phyloP scores from a whole-genome alignment of 2,797 vertebrate species.

The Centropyge bicolor region DNA sequence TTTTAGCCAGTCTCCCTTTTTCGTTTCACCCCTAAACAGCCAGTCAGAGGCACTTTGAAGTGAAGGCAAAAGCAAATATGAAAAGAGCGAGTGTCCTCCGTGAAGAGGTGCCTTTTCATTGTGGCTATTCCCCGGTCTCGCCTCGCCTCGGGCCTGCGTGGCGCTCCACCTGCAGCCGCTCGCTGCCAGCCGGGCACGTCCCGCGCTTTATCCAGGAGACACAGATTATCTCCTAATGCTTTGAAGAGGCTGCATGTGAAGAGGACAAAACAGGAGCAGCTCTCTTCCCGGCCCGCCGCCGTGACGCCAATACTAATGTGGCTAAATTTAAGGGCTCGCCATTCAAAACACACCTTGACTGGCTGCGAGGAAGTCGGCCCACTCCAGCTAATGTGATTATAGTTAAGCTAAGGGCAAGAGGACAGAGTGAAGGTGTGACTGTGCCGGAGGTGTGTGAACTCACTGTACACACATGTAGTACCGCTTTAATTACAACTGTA shows the following conservation, averaged over 20 bases:
- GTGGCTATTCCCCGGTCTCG: conserved; percentile 68
- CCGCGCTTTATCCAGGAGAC: conserved; percentile 62
- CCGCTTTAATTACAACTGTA: conserved; percentile 12
- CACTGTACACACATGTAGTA: neutral
- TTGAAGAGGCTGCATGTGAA: conserved; percentile 71
- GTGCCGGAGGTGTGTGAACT: conserved; percentile 20
- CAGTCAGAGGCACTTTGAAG: conserved; percentile 74
- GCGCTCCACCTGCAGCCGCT: conserved; percentile 39
- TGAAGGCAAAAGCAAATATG: conserved; percentile 75
- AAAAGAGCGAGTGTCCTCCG: conserved; percentile 68
- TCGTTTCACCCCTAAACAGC: conserved; percentile 48
- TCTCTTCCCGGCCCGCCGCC: conserved; percentile 27
- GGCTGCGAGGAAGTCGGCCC: conserved; percentile 29
- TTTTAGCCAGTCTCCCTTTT: conserved; percentile 23
- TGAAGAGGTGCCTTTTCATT: conserved; percentile 61
- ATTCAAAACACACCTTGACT: conserved; percentile 57
- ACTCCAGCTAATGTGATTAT: conserved; percentile 55
- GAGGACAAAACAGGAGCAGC: conserved; percentile 62
- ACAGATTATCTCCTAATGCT: conserved; percentile 66
- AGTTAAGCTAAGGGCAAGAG: conserved; percentile 41
- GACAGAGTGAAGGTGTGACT: conserved; percentile 26
- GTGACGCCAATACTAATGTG: conserved; percentile 65
- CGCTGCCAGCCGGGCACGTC: conserved; percentile 48
- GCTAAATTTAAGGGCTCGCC: conserved; percentile 36
- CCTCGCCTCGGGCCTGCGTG: conserved; percentile 61